Percentiles rank a stretch among this genome's conserved stretches.
Evolutionary conservation across 2,797 vertebrate genomes (phyloP).

Genomic region (Mastacembelus armatus): DNA sequence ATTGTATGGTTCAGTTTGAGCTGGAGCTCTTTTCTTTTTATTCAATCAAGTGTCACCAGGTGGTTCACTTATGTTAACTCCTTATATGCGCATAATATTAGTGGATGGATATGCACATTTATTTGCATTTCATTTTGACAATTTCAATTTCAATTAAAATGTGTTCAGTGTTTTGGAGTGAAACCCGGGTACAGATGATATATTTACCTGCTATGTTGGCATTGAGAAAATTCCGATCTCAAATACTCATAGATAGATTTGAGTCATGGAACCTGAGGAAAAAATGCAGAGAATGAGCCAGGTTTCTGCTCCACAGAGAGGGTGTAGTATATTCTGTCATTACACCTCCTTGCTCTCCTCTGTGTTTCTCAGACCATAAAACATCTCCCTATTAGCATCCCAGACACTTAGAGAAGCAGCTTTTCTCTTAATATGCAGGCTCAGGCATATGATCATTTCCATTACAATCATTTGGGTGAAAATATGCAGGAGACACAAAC

Average conservation of each 20-base stretch:
- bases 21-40: too few species aligned
- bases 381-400: slow-evolving; percentile 76
- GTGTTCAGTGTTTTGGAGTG: too few species aligned
- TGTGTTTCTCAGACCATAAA: slow-evolving; percentile 71
- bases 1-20: too few species aligned
- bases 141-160: background rate
- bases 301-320: slow-evolving; percentile 36
- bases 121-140: background rate
- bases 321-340: slow-evolving; percentile 46
- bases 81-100: too few species aligned
- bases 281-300: slow-evolving; percentile 32
- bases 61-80: too few species aligned
- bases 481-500: slow-evolving; percentile 79
- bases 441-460: slow-evolving; percentile 79
- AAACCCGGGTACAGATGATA: too few species aligned
- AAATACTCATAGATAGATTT: slow-evolving; percentile 26
- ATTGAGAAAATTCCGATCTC: slow-evolving; percentile 12
- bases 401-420: slow-evolving; percentile 66
- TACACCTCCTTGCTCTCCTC: slow-evolving; percentile 49
- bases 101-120: background rate
- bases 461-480: slow-evolving; percentile 79
- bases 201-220: background rate
- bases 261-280: slow-evolving; percentile 32
- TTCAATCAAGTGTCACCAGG: too few species aligned
- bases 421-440: slow-evolving; percentile 71